Percentiles rank a stretch among this genome's conserved stretches.
phyloP scores from a whole-genome alignment of 2,888 invertebrate genomes.

The Drosophila affinis region DNA sequence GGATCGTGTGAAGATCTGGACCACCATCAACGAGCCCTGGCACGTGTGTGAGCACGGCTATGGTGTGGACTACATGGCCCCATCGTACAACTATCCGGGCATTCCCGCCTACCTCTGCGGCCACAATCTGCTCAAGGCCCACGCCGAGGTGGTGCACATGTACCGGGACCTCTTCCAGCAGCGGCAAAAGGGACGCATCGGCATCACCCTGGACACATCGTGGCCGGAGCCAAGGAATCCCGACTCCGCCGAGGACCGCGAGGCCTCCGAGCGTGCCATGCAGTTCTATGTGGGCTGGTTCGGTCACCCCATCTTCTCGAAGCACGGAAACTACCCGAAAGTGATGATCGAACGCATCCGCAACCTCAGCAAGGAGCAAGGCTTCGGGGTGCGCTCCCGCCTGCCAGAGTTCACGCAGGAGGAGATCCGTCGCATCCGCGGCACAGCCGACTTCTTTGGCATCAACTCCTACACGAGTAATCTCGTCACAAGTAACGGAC shows the following conservation, averaged over 20 bases:
- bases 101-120: conserved; percentile 88
- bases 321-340: conserved; percentile 87
- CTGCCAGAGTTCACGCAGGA: conserved; percentile 86
- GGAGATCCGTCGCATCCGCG: conserved; percentile 86
- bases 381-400: conserved; percentile 85
- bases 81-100: conserved; percentile 86
- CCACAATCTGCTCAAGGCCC: conserved; percentile 90
- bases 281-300: conserved; percentile 88
- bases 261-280: conserved; percentile 87
- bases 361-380: conserved; percentile 86
- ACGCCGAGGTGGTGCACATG: conserved; percentile 88
- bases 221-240: conserved; percentile 86
- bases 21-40: conserved; percentile 91
- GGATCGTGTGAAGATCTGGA: conserved; percentile 88
- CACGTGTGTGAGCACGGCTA: conserved; percentile 84
- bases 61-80: conserved; percentile 86
- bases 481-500: conserved; percentile 83
- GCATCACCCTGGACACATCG: conserved; percentile 86
- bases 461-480: conserved; percentile 89
- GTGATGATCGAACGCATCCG: conserved; percentile 87
- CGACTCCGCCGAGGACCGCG: conserved; percentile 85
- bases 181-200: conserved; percentile 86
- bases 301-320: conserved; percentile 87
- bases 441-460: conserved; percentile 89
- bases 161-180: conserved; percentile 86